Evolutionary conservation across 2,888 invertebrate genomes (phyloP).

Genomic region (Dolomedes plantarius): DNA sequence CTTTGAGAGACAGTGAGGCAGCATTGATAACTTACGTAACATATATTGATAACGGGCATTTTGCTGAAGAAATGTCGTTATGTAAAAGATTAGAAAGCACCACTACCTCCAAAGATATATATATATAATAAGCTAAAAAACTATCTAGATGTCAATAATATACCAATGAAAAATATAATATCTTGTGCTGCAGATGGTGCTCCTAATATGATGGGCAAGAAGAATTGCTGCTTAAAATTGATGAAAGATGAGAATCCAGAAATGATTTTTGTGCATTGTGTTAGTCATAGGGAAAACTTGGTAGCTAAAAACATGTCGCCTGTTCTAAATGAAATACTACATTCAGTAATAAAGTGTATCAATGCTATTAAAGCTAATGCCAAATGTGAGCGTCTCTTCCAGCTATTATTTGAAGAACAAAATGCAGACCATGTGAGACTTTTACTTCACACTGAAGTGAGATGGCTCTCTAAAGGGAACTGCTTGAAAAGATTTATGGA

Average conservation of each 20-base stretch:
- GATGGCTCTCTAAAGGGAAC: conserved; percentile 71
- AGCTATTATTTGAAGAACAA: conserved; percentile 48
- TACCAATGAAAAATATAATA: conserved; percentile 25
- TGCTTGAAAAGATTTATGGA: conserved; percentile 65
- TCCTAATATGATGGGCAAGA: conserved; percentile 40
- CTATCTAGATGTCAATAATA: no score
- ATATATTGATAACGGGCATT: conserved; percentile 10
- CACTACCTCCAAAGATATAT: conserved; percentile 1
- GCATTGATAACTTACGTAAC: conserved; percentile 30
- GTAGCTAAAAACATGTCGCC: conserved; percentile 11
- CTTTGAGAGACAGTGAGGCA: conserved; percentile 14
- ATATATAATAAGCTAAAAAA: no score
- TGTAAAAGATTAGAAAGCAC: conserved; percentile 47
- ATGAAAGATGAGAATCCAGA: conserved; percentile 37
- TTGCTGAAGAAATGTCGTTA: conserved; percentile 37
- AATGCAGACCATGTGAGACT: conserved; percentile 60
- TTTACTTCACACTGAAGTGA: conserved; percentile 62
- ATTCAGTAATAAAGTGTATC: conserved; percentile 41
- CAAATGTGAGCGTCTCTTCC: conserved; percentile 66
- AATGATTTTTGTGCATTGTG: conserved; percentile 64
- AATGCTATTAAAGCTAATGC: conserved; percentile 63
- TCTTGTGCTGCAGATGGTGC: conserved; percentile 31
- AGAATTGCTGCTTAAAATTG: conserved; percentile 58
- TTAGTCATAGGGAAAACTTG: conserved; percentile 61
- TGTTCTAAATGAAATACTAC: conserved; percentile 21